phyloP scores from a whole-genome alignment of 92 coral and sea anemone genomes.

The Siderastrea radians region DNA sequence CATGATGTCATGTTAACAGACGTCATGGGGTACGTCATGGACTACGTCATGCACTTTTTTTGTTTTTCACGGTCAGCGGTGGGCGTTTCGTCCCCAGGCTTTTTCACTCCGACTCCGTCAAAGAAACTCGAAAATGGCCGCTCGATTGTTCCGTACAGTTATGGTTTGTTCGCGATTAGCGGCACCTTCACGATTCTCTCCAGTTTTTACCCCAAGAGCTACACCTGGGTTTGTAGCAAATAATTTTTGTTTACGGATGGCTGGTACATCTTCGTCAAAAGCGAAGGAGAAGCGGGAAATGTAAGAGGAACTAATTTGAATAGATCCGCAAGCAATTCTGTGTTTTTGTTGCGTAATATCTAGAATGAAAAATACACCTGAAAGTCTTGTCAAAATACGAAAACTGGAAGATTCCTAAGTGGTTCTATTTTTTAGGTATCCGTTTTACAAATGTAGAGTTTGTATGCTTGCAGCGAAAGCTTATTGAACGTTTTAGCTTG shows the following conservation, averaged over 20 bases:
- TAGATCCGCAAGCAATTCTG: too few species aligned
- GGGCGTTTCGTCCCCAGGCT: not conserved
- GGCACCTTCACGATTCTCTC: not conserved
- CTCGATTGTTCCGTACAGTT: not conserved
- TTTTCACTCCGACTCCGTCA: not conserved
- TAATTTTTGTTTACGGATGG: slow-evolving; percentile 20
- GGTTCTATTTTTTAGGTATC: too few species aligned
- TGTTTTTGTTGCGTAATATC: too few species aligned
- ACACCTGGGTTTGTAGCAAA: slow-evolving; percentile 1
- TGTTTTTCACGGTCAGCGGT: not conserved
- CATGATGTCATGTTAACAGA: too few species aligned
- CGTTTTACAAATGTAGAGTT: too few species aligned
- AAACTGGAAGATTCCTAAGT: too few species aligned
- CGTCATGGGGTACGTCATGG: too few species aligned
- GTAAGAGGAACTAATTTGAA: not conserved
- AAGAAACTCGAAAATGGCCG: slow-evolving; percentile 16
- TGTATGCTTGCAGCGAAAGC: too few species aligned
- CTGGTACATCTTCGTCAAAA: slow-evolving; percentile 43
- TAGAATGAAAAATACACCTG: too few species aligned
- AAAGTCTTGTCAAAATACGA: too few species aligned
- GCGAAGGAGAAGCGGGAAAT: slow-evolving; percentile 39
- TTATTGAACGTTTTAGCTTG: too few species aligned
- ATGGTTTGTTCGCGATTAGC: slow-evolving; percentile 4
- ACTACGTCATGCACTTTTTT: too few species aligned
- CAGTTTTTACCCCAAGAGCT: not conserved